Percentiles rank a stretch among this genome's conserved stretches.
phyloP scores from a whole-genome alignment of 2,113 vertebrate species.

The Athene cunicularia region DNA sequence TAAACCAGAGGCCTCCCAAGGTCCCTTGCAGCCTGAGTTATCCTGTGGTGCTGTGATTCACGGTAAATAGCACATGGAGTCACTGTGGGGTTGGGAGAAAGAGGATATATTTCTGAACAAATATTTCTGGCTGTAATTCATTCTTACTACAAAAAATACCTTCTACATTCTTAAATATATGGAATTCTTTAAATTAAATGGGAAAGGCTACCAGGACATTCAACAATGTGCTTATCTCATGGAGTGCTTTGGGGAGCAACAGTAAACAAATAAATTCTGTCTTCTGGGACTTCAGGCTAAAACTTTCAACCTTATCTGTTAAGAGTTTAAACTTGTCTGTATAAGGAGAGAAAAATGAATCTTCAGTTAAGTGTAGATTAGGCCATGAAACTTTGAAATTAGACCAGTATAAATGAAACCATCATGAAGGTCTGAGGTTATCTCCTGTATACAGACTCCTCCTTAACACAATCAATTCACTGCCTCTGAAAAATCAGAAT shows the following conservation, averaged over 20 bases:
- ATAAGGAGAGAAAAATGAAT: background rate
- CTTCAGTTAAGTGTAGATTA: background rate
- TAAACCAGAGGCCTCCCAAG: background rate
- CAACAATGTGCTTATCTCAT: background rate
- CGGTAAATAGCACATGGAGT: background rate
- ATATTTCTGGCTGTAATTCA: background rate
- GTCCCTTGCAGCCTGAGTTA: background rate
- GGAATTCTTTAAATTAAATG: background rate
- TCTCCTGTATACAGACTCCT: background rate
- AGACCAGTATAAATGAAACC: background rate
- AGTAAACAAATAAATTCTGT: background rate
- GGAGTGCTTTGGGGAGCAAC: background rate
- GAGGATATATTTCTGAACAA: background rate
- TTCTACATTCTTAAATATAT: background rate
- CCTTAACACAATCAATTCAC: background rate
- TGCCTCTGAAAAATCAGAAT: conserved; percentile 34
- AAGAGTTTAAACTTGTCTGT: background rate
- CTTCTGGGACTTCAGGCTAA: background rate
- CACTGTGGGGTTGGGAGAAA: background rate
- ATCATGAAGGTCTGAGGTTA: background rate
- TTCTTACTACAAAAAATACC: background rate
- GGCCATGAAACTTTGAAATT: background rate
- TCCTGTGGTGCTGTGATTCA: background rate
- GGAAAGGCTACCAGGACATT: background rate
- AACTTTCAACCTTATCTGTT: background rate